A percentile compares a stretch with the other conserved stretches of the same genome.
phyloP scores from a whole-genome alignment of 2,797 vertebrate species.

The Malurus leucopterus region DNA sequence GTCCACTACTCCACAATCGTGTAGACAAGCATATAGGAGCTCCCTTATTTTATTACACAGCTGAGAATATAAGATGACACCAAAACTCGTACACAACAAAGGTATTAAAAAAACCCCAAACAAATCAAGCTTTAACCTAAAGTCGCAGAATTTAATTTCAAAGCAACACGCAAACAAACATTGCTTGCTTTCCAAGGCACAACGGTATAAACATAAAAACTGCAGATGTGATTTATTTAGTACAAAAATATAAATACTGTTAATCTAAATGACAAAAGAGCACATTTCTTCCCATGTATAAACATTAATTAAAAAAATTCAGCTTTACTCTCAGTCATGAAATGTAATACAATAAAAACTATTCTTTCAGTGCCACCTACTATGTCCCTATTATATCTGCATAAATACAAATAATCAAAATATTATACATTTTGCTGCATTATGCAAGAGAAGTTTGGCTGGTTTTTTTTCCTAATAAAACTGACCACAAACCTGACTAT shows the following conservation, averaged over 20 bases:
- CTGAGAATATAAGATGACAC: neutral
- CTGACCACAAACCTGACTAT: neutral
- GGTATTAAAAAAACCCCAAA: neutral
- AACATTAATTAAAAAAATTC: neutral
- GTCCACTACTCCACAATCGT: neutral
- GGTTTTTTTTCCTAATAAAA: neutral
- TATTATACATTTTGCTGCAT: neutral
- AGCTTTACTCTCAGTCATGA: neutral
- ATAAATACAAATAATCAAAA: neutral
- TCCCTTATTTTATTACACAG: neutral
- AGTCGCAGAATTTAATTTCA: neutral
- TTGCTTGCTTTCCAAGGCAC: constrained; percentile 36
- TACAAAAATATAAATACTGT: constrained; percentile 41
- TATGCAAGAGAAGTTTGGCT: neutral
- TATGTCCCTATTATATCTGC: neutral
- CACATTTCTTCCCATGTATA: neutral
- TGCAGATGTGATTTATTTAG: neutral
- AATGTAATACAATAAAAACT: neutral
- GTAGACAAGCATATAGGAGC: neutral
- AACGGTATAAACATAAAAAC: neutral
- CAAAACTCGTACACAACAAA: neutral
- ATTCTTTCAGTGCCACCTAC: neutral
- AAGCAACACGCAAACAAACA: neutral
- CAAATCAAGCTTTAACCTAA: neutral
- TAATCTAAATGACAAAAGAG: neutral